phyloP scores from a whole-genome alignment of 2,797 vertebrate genomes.

The Rhabdomys pumilio region DNA sequence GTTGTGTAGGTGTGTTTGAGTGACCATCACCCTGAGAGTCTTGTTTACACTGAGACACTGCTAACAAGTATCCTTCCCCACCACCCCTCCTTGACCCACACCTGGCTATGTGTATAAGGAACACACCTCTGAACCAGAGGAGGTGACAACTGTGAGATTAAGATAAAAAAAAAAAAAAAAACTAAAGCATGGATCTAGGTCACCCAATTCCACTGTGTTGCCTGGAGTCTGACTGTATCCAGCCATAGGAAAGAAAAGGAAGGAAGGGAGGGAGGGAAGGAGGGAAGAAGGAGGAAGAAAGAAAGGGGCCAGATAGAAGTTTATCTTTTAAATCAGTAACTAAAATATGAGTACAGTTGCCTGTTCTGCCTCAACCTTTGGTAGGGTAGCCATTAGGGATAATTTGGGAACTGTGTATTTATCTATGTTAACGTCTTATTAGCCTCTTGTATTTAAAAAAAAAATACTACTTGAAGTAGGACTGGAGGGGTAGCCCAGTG shows the following conservation, averaged over 20 bases:
- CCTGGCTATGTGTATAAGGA: not conserved
- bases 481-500: no score
- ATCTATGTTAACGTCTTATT: conserved; percentile 37
- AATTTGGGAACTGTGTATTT: conserved; percentile 5
- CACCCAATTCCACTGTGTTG: not conserved
- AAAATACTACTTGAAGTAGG: conserved; percentile 3
- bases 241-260: not conserved
- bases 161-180: conserved; percentile 5
- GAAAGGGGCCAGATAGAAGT: not conserved
- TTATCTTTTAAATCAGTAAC: conserved; percentile 46
- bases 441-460: conserved; percentile 9
- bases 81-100: not conserved
- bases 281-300: not conserved
- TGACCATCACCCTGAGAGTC: not conserved
- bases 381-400: not conserved
- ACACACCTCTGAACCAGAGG: not conserved
- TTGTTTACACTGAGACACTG: conserved; percentile 1
- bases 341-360: not conserved
- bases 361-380: conserved; percentile 43
- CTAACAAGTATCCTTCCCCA: not conserved
- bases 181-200: conserved; percentile 20
- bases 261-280: no score
- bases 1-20: not conserved
- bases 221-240: not conserved
- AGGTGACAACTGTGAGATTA: not conserved